Base-by-base conservation (phyloP, 2,797 vertebrate species). In the Hemibagrus guttatus region DNA sequence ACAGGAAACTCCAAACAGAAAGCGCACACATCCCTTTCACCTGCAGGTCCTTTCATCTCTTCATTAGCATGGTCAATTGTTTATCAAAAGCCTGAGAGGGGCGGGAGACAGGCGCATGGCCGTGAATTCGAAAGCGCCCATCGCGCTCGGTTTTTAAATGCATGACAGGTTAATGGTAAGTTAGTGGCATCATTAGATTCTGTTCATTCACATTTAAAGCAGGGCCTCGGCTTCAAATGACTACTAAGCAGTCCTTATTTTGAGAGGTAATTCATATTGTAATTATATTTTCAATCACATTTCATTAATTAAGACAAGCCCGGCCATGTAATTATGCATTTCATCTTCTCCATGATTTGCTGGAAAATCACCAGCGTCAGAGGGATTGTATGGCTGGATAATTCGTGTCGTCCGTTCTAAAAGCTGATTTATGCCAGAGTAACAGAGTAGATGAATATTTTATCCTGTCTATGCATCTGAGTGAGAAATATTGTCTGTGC, bases 211-310 rank as follows among this genome's bases (percentile, higher is more conserved):
- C 92, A 94, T 94, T 95, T 94, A 95, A 95, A 95, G 92, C 93
- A 93, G 94, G 91, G 91, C 90, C 84, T 80, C 86, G 71, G 91
- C 94, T 96, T 95, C 93, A 95, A 95, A 96, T 95, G 94, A 95
- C 94, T 95, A 95, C 93, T 93, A 92, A 95, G 93, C 93, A 93
- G 93, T 94, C 92, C 93, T 95, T 93, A 86, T 95, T 94, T 93
- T 91, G 93, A 95, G 95, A 94, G 94, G 93, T 95, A 93, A 95
- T 96, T 96, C 95, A 96, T 96, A 96, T 96, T 96, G 92, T 96
- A 96, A 96, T 96, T 94, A 96, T 95, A 94, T 95, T 95, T 95
- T 96, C 95, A 95, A 96, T 96, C 95, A 96, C 94, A 94, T 93
- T 89, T 96, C 95, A 95, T 95, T 96, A 95, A 95, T 96, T 95